A percentile compares a stretch with the other conserved stretches of the same genome.
These are phyloP conservation scores for Polypedilum pembai DNA, from an alignment of 1,140 invertebrate genomes.

Conservation along the genomic window DNA sequence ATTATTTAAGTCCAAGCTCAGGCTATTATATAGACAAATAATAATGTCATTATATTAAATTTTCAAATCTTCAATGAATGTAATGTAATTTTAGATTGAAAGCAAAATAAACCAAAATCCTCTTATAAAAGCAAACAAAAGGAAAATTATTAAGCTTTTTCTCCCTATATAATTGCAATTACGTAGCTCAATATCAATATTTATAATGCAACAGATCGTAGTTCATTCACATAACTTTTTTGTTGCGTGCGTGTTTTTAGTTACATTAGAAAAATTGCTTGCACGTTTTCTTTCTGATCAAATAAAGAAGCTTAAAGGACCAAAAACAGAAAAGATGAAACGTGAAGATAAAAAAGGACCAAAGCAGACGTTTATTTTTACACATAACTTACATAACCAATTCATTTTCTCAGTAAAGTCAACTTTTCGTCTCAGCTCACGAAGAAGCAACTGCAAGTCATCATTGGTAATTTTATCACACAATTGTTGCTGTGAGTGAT, in stretches of 20 bases:
- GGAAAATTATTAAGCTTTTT: too few species aligned
- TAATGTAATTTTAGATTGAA: too few species aligned
- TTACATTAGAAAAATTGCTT: not conserved
- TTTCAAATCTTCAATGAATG: too few species aligned
- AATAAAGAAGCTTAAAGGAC: not conserved
- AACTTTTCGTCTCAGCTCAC: conserved; percentile 43
- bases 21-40: too few species aligned
- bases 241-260: not conserved
- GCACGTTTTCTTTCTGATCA: too few species aligned
- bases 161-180: too few species aligned
- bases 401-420: conserved; percentile 44
- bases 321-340: not conserved
- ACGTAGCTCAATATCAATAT: too few species aligned
- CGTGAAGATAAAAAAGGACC: not conserved
- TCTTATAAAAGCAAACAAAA: too few species aligned
- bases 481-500: conserved; percentile 4
- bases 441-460: conserved; percentile 40
- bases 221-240: not conserved
- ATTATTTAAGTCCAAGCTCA: too few species aligned
- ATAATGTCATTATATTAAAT: too few species aligned
- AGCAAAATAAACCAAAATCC: too few species aligned
- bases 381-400: conserved; percentile 42
- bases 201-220: too few species aligned
- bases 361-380: not conserved
- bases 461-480: conserved; percentile 32